A percentile compares a stretch with the other conserved stretches of the same genome.
Evolutionary conservation across 2,888 invertebrate genomes (phyloP).

Genomic region (Saturnia pavonia): DNA sequence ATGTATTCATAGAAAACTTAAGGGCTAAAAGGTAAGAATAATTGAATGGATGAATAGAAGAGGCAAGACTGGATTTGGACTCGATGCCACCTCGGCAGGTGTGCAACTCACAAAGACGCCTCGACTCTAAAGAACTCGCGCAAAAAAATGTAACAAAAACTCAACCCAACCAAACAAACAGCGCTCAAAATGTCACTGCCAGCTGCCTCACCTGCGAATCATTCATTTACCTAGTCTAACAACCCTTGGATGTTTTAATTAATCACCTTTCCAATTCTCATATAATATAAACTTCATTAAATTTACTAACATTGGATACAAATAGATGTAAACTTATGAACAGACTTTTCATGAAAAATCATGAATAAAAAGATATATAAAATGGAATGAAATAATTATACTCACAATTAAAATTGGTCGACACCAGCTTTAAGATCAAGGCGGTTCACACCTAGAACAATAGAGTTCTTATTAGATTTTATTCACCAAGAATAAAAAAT

Average conservation of each 20-base stretch:
- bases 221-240: constrained; percentile 39
- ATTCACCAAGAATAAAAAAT: constrained; percentile 10
- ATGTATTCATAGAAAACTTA: constrained; percentile 1
- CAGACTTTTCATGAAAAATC: too few species aligned
- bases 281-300: neutral
- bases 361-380: too few species aligned
- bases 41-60: constrained; percentile 46
- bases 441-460: constrained; percentile 63
- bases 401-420: constrained; percentile 56
- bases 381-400: constrained; percentile 33
- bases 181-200: constrained; percentile 68
- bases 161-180: constrained; percentile 39
- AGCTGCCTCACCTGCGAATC: constrained; percentile 67
- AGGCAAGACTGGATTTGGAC: constrained; percentile 44
- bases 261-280: neutral
- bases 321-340: too few species aligned
- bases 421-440: constrained; percentile 46
- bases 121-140: constrained; percentile 46
- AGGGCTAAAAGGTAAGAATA: constrained; percentile 37
- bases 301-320: neutral
- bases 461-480: constrained; percentile 46
- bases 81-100: constrained; percentile 61
- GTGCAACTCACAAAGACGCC: constrained; percentile 62
- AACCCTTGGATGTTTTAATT: neutral
- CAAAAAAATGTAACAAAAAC: constrained; percentile 59